Evolutionary conservation across 1,140 invertebrate species (phyloP).

Genomic region (Plodia interpunctella): DNA sequence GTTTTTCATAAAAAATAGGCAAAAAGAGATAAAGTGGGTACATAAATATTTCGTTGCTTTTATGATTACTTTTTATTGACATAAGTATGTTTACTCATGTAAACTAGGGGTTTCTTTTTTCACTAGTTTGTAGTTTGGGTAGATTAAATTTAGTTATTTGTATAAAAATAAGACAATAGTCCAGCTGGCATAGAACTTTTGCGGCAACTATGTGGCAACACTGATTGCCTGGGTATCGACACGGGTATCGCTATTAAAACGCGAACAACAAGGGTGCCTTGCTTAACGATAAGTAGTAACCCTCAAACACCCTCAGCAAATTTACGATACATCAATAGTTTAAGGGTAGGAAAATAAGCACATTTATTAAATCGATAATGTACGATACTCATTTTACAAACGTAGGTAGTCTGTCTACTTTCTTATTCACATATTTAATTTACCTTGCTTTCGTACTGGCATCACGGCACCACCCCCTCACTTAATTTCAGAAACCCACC

Average conservation of each 20-base stretch:
- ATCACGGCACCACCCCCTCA: slow-evolving; percentile 75
- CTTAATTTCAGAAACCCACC: slow-evolving; percentile 65
- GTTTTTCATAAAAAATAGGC: no score
- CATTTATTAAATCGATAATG: not conserved
- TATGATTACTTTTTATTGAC: no score
- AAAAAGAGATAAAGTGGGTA: no score
- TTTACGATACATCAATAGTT: not conserved
- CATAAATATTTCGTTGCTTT: no score
- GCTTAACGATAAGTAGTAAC: slow-evolving; percentile 21
- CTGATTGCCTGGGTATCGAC: slow-evolving; percentile 24
- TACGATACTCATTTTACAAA: not conserved
- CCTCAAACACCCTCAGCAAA: slow-evolving; percentile 17
- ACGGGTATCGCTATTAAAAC: no score
- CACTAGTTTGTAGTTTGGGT: no score
- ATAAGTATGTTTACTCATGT: no score
- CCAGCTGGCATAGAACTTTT: no score
- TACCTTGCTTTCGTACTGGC: slow-evolving; percentile 78
- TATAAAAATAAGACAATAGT: no score
- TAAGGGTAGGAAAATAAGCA: not conserved
- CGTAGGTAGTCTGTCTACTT: not conserved
- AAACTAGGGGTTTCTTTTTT: no score
- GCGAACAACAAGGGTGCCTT: slow-evolving; percentile 27
- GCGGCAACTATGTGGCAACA: slow-evolving; percentile 27
- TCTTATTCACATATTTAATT: slow-evolving; percentile 23
- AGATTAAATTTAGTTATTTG: no score